A percentile compares a stretch with the other conserved stretches of the same genome.
Evolutionary conservation across 2,888 invertebrate genomes (phyloP).

Genomic region (Noctua fimbriata): DNA sequence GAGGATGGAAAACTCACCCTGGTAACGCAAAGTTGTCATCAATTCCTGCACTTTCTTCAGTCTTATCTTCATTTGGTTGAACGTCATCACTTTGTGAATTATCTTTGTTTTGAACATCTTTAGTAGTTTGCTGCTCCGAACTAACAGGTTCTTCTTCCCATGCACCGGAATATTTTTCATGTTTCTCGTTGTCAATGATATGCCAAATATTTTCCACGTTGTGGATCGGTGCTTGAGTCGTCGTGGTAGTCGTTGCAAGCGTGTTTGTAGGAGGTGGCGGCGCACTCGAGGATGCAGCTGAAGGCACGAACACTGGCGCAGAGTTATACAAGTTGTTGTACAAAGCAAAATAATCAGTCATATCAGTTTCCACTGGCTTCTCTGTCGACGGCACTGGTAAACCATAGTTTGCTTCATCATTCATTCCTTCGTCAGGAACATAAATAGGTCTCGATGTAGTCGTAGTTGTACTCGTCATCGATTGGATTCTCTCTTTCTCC

Average conservation of each 20-base stretch:
- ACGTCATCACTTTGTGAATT: constrained; percentile 45
- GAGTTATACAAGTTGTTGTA: constrained; percentile 80
- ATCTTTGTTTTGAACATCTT: constrained; percentile 54
- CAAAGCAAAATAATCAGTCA: constrained; percentile 80
- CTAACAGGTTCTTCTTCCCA: constrained; percentile 82
- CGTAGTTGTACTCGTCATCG: constrained; percentile 66
- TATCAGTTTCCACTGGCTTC: constrained; percentile 69
- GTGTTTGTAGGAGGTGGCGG: constrained; percentile 74
- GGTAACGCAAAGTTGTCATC: constrained; percentile 85
- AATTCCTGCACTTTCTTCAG: constrained; percentile 64
- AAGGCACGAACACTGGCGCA: constrained; percentile 76
- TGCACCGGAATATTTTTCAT: constrained; percentile 76
- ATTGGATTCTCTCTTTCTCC: constrained; percentile 79
- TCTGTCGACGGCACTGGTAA: constrained; percentile 64
- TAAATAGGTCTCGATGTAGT: constrained; percentile 80
- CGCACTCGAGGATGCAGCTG: constrained; percentile 66
- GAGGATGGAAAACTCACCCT: constrained; percentile 76
- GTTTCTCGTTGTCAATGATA: constrained; percentile 85
- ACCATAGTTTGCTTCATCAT: constrained; percentile 70
- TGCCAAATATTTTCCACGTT: constrained; percentile 87
- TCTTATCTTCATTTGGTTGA: constrained; percentile 50
- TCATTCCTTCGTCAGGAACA: constrained; percentile 78
- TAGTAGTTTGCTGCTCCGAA: constrained; percentile 65
- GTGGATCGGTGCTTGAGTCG: constrained; percentile 63
- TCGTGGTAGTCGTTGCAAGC: constrained; percentile 75